phyloP scores from a whole-genome alignment of 1,140 invertebrate genomes.

The Papilio polyxenes region DNA sequence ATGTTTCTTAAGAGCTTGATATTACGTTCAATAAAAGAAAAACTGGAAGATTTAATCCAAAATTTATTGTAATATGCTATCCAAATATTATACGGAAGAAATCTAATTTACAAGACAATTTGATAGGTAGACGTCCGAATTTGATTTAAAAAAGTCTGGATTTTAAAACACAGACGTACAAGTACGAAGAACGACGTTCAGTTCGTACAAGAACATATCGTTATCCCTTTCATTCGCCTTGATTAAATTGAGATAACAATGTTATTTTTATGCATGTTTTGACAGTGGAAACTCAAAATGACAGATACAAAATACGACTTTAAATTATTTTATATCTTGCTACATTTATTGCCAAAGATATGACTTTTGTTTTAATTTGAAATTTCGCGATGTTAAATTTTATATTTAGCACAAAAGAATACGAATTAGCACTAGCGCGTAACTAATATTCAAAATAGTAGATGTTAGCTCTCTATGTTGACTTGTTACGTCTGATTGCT shows the following conservation, averaged over 20 bases:
- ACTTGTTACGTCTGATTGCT: neutral
- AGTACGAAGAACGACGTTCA: too few relatives aligned
- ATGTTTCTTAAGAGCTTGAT: neutral
- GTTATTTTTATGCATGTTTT: too few relatives aligned
- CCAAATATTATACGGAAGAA: neutral
- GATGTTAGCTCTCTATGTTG: neutral
- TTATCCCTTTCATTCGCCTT: too few relatives aligned
- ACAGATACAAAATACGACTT: too few relatives aligned
- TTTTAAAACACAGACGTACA: neutral
- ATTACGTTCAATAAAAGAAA: neutral
- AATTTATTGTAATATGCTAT: neutral
- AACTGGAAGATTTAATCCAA: too few relatives aligned
- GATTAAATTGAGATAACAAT: too few relatives aligned
- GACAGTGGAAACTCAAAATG: too few relatives aligned
- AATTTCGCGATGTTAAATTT: neutral
- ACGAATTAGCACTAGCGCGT: neutral
- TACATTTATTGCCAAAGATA: neutral
- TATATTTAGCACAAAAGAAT: conserved; percentile 1
- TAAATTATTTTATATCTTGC: neutral
- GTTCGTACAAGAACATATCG: too few relatives aligned
- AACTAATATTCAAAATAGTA: conserved; percentile 4
- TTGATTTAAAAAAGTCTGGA: neutral
- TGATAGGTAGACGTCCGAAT: neutral
- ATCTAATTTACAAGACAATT: neutral
- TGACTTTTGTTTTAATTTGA: too few relatives aligned